Base-by-base conservation (phyloP, 2,888 invertebrate species). In the Campoletis raptor region DNA sequence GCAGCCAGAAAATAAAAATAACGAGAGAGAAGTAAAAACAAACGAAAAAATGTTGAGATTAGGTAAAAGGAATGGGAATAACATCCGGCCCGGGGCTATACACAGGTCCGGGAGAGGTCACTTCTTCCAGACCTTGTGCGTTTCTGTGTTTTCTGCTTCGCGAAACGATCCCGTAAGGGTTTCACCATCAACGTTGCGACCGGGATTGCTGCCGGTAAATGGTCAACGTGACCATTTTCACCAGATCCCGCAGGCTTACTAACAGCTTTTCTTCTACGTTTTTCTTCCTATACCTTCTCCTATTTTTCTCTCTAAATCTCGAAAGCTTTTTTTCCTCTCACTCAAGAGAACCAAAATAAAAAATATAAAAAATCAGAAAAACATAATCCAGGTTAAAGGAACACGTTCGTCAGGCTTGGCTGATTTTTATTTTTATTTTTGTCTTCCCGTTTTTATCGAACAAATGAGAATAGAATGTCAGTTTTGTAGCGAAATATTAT, bases 141-240 rank as follows among this genome's bases (percentile, higher is more conserved):
- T 52, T 78, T 83, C 54, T 52, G 64, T 52, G 70, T 73, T 85
- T 52, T 70, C 74, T 36, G 70, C 64, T 81, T 69, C 70, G 76
- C 67, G 72, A 73, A 86, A 86, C 80, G 86, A 83, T 81, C 72
- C 72, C 83, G 52, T 67, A 52, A 45, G 70, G 80, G 78, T 42
- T 81, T 81, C 36, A 74, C 86, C 77, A 83, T 83, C 83, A 86
- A 81, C 86, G 69, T 81, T 77, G 77, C 78, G 37, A 76, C 69
- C 74, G 81, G 81, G 78, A 86, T 83, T 78, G 86, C 69, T 74
- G 61, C 69, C 40, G 77, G 83, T 83, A 81, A 86, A 86, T 86
- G 83, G 78, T 52, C 81, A 73, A 86, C 86, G 86, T 83, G 83
- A 83, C 83, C 83, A 83, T 86, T 86, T 69, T 81, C 83, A 86